Percentiles rank a stretch among this genome's conserved stretches.
Conservation (phyloP, 37 sponge, comb jelly and placozoan species). For the Sycon ciliatum region DNA sequence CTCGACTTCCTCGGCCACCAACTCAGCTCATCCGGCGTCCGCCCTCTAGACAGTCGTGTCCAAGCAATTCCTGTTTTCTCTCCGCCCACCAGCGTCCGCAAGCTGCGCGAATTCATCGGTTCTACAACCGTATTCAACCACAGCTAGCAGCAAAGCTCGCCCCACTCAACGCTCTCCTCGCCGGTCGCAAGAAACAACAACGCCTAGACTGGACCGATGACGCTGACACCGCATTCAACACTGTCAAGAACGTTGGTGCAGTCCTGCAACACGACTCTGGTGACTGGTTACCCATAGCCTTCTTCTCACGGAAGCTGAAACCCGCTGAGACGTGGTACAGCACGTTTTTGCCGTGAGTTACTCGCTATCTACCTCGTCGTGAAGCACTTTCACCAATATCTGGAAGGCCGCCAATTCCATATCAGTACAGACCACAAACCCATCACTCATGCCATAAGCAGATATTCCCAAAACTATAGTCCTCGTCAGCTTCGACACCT, state of each 20-base stretch:
- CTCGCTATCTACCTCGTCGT: too few relatives aligned
- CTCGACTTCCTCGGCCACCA: conserved; percentile 45
- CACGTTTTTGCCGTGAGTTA: conserved; percentile 51
- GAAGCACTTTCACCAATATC: conserved; percentile 39
- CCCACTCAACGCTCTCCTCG: too few relatives aligned
- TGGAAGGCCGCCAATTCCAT: conserved; percentile 46
- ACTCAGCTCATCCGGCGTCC: conserved; percentile 15
- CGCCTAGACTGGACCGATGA: too few relatives aligned
- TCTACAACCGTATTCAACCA: conserved; percentile 36
- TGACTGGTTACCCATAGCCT: too few relatives aligned
- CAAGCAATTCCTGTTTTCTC: conserved; percentile 22
- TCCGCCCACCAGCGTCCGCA: conserved; percentile 26
- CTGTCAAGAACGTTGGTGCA: too few relatives aligned
- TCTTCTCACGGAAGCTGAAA: conserved; percentile 38
- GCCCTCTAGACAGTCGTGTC: conserved; percentile 27
- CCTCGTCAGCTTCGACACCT: conserved; percentile 49
- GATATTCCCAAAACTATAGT: conserved; percentile 25
- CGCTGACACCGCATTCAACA: too few relatives aligned
- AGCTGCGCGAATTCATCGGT: conserved; percentile 33
- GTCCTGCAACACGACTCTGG: too few relatives aligned
- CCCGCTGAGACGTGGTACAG: conserved; percentile 52
- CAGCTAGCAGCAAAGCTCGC: too few relatives aligned
- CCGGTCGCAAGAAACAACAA: too few relatives aligned
- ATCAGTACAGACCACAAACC: too few relatives aligned
- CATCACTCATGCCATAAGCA: conserved; percentile 29